These are phyloP conservation scores for Stomorhina lunata DNA, from an alignment of 2,888 invertebrate species.

Conservation along the genomic window DNA sequence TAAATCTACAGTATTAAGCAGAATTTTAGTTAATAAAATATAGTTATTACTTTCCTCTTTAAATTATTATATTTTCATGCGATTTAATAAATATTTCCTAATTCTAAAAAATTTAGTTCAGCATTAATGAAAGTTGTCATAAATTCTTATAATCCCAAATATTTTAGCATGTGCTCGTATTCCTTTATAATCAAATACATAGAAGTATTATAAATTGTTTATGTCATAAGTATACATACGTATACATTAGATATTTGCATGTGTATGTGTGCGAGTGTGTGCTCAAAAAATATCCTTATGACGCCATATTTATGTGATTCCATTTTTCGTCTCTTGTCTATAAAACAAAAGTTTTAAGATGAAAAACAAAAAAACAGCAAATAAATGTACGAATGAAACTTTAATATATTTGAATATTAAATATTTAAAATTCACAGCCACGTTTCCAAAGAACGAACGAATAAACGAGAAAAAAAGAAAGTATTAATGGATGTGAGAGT, in stretches of 20 bases:
- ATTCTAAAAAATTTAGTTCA: not conserved
- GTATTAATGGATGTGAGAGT: not conserved
- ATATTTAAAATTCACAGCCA: conserved; percentile 26
- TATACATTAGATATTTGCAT: too few relatives aligned
- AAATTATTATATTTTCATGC: not conserved
- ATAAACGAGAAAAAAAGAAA: not conserved
- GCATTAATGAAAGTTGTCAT: conserved; percentile 1
- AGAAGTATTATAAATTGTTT: conserved; percentile 12
- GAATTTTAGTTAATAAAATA: too few relatives aligned
- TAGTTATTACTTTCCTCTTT: not conserved
- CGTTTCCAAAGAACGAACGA: not conserved
- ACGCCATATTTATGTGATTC: conserved; percentile 29
- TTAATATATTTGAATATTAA: conserved; percentile 19
- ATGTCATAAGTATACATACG: not conserved
- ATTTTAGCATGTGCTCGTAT: not conserved
- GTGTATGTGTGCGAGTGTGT: too few relatives aligned
- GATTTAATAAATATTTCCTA: not conserved
- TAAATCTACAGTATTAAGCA: too few relatives aligned
- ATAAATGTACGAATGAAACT: conserved; percentile 12
- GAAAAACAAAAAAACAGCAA: conserved; percentile 1
- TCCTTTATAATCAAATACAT: not conserved
- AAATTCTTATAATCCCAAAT: not conserved
- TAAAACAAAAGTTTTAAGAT: conserved; percentile 1
- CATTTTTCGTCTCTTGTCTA: not conserved
- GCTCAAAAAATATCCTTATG: conserved; percentile 7